Evolutionary conservation across 2,888 invertebrate species (phyloP), one percentile per base, ranked within the genome.

Genomic region (Phalera bucephala): DNA sequence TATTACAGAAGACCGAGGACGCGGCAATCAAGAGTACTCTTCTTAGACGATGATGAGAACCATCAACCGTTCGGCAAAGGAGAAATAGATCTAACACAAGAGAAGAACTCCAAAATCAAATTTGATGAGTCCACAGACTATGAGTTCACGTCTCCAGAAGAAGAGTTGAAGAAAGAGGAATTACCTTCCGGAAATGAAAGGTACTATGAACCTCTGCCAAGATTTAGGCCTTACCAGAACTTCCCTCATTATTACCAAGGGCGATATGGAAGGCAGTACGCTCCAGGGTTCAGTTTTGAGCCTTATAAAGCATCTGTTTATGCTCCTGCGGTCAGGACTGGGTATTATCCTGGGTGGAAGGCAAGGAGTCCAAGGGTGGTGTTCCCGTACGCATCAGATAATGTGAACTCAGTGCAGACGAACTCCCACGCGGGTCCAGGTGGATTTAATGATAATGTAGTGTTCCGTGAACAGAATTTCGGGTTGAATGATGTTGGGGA

Each of bases 401-500:
- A 64, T 63, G 70, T 67, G 8, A 83, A 80, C 52, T 69, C 79
- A 21, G 79, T 88, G 42, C 83, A 83, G 35, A 88, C 89, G 0
- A 90, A 90, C 49, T 85, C 88, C 0, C 90, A 90, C 39, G 85
- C 76, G 0, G 81, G 72, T 7, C 77, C 82, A 0, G 77, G 71
- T 19, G 55, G 51, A 8, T 43, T 60, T 33, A 57, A 53, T 33
- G 89, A 90, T 59, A 90, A 89, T 68, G 86, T 90, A 1, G 86
- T 90, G 78, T 90, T 86, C 53, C 91, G 92, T 64, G 93, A 93
- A 51, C 92, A 91, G 62, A 92, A 87, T 68, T 91, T 92, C 52
- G 92, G 91, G 49, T 68, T 91, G 33, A 92, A 91, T 48, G 92
- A 93, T 42, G 71, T 92, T 30, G 87, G 90, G 14, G 92, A 92